phyloP scores from a whole-genome alignment of 2,797 vertebrate genomes.

The Lemur catta region DNA sequence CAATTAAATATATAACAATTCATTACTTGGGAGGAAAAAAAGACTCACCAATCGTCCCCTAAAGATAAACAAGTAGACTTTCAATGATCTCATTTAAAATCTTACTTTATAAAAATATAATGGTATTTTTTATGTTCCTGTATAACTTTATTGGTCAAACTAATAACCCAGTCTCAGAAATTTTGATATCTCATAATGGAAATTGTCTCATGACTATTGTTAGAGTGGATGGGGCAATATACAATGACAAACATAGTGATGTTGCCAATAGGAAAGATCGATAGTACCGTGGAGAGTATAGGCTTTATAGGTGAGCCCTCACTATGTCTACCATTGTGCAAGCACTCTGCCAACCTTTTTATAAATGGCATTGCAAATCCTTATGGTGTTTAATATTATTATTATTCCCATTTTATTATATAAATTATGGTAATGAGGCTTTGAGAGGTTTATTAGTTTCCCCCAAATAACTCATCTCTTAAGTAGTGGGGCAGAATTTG shows the following conservation, averaged over 20 bases:
- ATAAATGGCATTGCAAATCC: not conserved
- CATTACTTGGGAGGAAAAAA: conserved; percentile 63
- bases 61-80: conserved; percentile 68
- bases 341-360: not conserved
- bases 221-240: not conserved
- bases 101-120: conserved; percentile 58
- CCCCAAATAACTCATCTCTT: not conserved
- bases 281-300: not conserved
- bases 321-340: not conserved
- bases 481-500: not conserved
- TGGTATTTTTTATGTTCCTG: conserved; percentile 19
- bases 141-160: conserved; percentile 20
- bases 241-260: not conserved
- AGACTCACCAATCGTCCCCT: conserved; percentile 58
- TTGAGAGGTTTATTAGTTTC: not conserved
- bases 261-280: not conserved
- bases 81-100: conserved; percentile 65
- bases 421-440: not conserved
- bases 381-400: not conserved
- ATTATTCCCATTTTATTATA: not conserved
- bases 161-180: not conserved
- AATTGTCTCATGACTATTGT: not conserved
- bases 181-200: conserved; percentile 23
- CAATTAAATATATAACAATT: conserved; percentile 73
- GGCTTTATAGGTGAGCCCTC: not conserved